phyloP scores from a whole-genome alignment of 2,797 vertebrate genomes.

The Chiropotes sagulatus region DNA sequence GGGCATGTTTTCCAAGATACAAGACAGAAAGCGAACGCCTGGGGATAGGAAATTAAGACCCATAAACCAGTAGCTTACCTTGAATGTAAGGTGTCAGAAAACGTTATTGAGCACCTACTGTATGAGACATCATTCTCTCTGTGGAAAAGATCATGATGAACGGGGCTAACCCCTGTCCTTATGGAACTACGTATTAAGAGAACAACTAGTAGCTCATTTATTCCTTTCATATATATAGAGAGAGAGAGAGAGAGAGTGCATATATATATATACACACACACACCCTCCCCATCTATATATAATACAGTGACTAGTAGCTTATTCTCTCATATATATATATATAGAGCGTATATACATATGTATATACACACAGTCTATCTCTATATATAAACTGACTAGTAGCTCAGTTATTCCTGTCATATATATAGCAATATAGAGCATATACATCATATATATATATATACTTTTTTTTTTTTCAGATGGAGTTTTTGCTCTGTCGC shows the following conservation, averaged over 20 bases:
- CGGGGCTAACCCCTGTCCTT: neutral
- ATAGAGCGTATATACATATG: too few species aligned
- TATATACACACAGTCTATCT: too few species aligned
- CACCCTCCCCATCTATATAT: too few species aligned
- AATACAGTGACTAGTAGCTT: too few species aligned
- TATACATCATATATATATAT: too few species aligned
- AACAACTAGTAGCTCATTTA: neutral
- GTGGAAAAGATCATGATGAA: neutral
- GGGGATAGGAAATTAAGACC: neutral
- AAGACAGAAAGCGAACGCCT: neutral
- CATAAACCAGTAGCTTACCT: neutral
- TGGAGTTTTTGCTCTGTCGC: neutral
- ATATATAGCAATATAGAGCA: too few species aligned
- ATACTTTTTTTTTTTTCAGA: neutral
- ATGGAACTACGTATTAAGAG: neutral
- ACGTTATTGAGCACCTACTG: neutral
- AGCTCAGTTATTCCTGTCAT: too few species aligned
- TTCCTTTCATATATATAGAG: neutral
- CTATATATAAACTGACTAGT: too few species aligned
- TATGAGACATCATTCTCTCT: neutral
- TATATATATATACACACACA: too few species aligned
- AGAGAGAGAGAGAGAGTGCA: accelerated
- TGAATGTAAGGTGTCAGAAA: neutral
- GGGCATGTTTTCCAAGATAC: neutral
- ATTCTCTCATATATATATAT: too few species aligned